Base-by-base conservation (phyloP, 1,140 invertebrate genomes). In the Drosophila ambigua region DNA sequence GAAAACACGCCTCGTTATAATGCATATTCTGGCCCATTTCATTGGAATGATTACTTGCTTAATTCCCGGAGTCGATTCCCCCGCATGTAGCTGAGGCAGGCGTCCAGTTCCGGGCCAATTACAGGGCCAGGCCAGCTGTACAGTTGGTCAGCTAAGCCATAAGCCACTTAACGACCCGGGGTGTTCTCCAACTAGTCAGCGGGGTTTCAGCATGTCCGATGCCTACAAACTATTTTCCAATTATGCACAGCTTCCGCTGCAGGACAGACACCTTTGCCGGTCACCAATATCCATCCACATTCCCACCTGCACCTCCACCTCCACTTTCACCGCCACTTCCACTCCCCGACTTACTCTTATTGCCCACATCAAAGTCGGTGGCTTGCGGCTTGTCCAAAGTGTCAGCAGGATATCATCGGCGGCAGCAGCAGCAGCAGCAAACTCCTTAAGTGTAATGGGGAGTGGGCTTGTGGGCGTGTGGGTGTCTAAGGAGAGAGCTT, bases 341-440 rank as follows among this genome's bases (percentile, higher is more conserved):
- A 28, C 59, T 48, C 35, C 43, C 16, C 11, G 11, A 9, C 48
- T 39, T n/a, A 11, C 20, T 31, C 31, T 28, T n/a, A 8, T 48
- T 39, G 73, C 51, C 83, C 71, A 78, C 66, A 72, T 85, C 78
- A 85, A 85, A 87, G 82, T 64, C 62, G n/a, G 49, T 26, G 66
- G 77, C 63, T 57, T 82, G 59, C 35, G 79, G 71, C 46, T 53
- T 49, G 15, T 69, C 50, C 31, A 59, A 77, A 77, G 77, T 88
- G 83, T 88, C 82, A 82, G 82, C 78, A 78, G 82, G 78, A 78
- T 72, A 72, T 87, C 78, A 71, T 66, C 43, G 44, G 50, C 54
- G 63, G 68, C 39, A 54, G 50, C 61, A 68, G 63, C 35, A 43
- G 59, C 9, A 43, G 15, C 53, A 31, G 41, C 41, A 15, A 59